phyloP scores from a whole-genome alignment of 1,140 invertebrate species.

The Pseudomyrmex dendroicus region DNA sequence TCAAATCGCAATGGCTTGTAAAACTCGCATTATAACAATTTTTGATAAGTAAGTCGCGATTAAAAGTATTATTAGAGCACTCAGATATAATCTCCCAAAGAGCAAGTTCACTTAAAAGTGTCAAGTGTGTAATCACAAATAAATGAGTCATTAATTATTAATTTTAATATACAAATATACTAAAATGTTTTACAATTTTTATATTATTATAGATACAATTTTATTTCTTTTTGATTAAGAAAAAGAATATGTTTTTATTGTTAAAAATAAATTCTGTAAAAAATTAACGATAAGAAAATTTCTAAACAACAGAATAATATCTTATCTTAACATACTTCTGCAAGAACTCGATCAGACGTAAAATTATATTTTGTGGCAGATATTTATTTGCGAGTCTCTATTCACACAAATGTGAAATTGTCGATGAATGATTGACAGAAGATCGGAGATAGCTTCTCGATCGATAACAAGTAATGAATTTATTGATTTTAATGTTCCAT shows the following conservation, averaged over 20 bases:
- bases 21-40: background rate
- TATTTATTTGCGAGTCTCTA: no score
- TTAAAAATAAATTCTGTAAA: no score
- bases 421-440: background rate
- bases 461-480: background rate
- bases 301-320: no score
- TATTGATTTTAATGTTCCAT: constrained; percentile 4
- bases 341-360: no score
- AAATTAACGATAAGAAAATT: no score
- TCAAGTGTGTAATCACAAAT: background rate
- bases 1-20: background rate
- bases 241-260: no score
- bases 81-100: background rate
- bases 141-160: background rate
- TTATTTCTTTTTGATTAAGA: no score
- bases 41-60: constrained; percentile 1
- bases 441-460: background rate
- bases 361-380: no score
- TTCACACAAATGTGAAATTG: no score
- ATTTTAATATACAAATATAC: background rate
- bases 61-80: background rate
- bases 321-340: no score
- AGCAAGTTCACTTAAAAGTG: background rate
- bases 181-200: background rate
- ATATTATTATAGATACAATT: background rate